These are phyloP conservation scores for Tanypteryx hageni DNA, from an alignment of 2,888 invertebrate genomes.

Conservation along the genomic window DNA sequence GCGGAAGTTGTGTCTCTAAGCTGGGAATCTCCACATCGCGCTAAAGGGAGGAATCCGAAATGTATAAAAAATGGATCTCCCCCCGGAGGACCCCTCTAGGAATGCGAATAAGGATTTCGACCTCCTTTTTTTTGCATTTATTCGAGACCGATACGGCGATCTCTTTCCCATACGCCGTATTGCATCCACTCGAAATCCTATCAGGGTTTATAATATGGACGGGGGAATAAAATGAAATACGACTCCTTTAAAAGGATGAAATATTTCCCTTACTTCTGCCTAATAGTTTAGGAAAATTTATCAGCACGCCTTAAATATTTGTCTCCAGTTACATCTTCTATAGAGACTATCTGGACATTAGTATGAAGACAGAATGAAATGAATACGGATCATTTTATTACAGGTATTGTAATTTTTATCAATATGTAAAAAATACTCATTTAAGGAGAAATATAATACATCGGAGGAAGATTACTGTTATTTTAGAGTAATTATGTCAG, in stretches of 20 bases:
- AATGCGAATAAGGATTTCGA: constrained; percentile 4
- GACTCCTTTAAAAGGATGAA: neutral
- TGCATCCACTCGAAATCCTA: neutral
- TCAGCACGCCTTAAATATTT: neutral
- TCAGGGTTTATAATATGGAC: neutral
- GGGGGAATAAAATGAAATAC: neutral
- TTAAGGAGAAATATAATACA: too few species aligned
- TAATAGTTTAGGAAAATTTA: too few species aligned
- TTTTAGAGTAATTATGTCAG: too few species aligned
- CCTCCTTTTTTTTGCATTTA: neutral
- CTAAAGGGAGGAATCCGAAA: neutral
- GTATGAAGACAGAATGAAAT: too few species aligned
- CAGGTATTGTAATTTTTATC: too few species aligned
- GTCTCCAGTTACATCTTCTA: too few species aligned
- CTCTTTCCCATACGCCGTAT: neutral
- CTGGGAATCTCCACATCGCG: neutral
- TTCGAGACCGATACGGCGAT: constrained; percentile 3
- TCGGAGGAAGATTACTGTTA: too few species aligned
- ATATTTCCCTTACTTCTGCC: too few species aligned
- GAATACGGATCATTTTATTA: too few species aligned
- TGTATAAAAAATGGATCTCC: neutral
- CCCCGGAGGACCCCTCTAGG: neutral
- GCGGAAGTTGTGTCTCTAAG: neutral
- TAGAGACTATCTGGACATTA: too few species aligned
- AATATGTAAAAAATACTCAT: too few species aligned